Evolutionary conservation across 2,888 invertebrate genomes (phyloP).

Genomic region (Fragum sueziense): DNA sequence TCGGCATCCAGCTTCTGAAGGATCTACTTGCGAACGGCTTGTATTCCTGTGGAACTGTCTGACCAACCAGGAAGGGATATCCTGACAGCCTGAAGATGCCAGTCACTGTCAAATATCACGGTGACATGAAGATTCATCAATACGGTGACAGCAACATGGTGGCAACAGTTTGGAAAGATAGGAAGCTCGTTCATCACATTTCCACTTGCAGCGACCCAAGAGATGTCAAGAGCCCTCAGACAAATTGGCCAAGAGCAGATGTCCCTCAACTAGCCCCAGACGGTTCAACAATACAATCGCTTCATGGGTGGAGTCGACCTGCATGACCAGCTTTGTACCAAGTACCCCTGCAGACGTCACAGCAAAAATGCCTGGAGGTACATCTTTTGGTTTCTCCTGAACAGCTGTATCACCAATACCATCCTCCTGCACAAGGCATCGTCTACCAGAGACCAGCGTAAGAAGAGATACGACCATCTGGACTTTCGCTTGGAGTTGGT

Average conservation of each 20-base stretch:
- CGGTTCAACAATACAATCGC: conserved; percentile 23
- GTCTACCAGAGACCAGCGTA: neutral
- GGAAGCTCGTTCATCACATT: conserved; percentile 25
- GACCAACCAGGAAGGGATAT: conserved; percentile 27
- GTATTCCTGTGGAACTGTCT: conserved; percentile 41
- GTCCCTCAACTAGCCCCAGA: neutral
- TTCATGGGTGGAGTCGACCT: conserved; percentile 48
- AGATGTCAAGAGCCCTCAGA: neutral
- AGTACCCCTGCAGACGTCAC: conserved; percentile 29
- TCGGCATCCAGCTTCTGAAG: conserved; percentile 31
- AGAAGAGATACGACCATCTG: neutral
- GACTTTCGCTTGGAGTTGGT: neutral
- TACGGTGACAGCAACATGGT: conserved; percentile 31
- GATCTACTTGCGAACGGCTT: conserved; percentile 18
- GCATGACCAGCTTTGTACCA: conserved; percentile 39
- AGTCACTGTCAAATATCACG: neutral
- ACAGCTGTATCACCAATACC: conserved; percentile 19
- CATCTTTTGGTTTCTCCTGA: conserved; percentile 36
- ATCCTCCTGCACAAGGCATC: neutral
- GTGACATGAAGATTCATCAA: conserved; percentile 36
- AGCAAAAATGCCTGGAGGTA: conserved; percentile 41
- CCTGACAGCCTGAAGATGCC: conserved; percentile 37
- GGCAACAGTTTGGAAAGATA: conserved; percentile 36
- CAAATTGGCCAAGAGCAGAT: neutral
- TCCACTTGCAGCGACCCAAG: conserved; percentile 43